These are phyloP conservation scores for Zosterops borbonicus DNA, from an alignment of 2,113 vertebrate species.

Conservation along the genomic window DNA sequence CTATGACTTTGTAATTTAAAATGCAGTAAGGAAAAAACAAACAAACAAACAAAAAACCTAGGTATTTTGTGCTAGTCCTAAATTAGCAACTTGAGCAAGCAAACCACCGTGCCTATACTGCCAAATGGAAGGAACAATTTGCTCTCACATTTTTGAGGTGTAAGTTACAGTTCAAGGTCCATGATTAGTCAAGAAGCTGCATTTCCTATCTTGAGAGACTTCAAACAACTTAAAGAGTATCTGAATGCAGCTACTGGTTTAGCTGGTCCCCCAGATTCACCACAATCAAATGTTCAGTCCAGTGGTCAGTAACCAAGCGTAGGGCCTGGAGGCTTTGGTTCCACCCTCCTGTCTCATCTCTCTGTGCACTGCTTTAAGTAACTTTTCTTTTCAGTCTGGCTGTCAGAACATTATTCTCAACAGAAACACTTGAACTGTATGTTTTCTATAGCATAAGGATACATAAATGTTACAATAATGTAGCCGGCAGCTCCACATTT, in stretches of 20 bases:
- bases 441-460: neutral
- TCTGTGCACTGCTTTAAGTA: neutral
- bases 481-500: neutral
- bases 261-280: neutral
- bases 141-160: neutral
- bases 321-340: neutral
- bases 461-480: neutral
- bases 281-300: neutral
- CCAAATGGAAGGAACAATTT: neutral
- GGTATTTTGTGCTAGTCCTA: neutral
- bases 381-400: neutral
- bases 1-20: neutral
- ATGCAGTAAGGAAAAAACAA: neutral
- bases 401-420: neutral
- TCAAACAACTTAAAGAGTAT: neutral
- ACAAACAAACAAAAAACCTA: neutral
- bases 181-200: neutral
- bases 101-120: neutral
- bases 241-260: neutral
- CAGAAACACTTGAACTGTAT: neutral
- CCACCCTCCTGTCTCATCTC: neutral
- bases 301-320: neutral
- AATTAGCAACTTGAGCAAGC: neutral
- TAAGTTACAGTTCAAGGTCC: neutral
- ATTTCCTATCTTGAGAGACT: neutral